Percentiles rank a stretch among this genome's conserved stretches.
Evolutionary conservation across 2,888 invertebrate genomes (phyloP).

Genomic region (Clitarchus hookeri): DNA sequence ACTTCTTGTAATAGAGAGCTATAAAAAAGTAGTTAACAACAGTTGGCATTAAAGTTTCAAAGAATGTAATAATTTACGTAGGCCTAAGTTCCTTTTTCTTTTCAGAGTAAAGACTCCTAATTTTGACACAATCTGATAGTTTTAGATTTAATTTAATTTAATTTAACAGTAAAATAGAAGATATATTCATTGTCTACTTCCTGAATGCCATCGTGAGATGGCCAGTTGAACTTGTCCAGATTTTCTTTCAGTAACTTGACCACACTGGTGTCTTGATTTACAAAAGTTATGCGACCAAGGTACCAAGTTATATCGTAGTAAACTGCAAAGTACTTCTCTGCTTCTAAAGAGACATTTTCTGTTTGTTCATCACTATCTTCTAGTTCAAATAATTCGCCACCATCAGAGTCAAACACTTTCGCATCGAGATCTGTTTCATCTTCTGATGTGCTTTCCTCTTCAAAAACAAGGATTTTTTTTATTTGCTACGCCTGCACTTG

Average conservation of each 20-base stretch:
- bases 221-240: conserved; percentile 31
- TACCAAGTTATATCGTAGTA: neutral
- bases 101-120: neutral
- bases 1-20: no score
- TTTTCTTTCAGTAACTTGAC: conserved; percentile 20
- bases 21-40: no score
- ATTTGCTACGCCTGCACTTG: no score
- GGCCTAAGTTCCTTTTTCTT: neutral
- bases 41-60: no score
- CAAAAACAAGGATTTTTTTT: no score
- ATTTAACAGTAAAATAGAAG: neutral
- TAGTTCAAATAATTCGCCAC: no score
- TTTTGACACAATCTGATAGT: neutral
- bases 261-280: neutral
- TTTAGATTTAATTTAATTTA: neutral
- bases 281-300: neutral
- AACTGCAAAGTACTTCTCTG: neutral
- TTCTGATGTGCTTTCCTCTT: no score
- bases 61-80: no score
- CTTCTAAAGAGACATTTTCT: neutral
- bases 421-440: no score
- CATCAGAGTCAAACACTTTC: no score
- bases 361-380: no score
- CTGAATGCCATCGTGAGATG: neutral
- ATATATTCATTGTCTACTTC: conserved; percentile 11